Evolutionary conservation across 2,113 vertebrate genomes (phyloP).

Genomic region (Engraulis encrasicolus): DNA sequence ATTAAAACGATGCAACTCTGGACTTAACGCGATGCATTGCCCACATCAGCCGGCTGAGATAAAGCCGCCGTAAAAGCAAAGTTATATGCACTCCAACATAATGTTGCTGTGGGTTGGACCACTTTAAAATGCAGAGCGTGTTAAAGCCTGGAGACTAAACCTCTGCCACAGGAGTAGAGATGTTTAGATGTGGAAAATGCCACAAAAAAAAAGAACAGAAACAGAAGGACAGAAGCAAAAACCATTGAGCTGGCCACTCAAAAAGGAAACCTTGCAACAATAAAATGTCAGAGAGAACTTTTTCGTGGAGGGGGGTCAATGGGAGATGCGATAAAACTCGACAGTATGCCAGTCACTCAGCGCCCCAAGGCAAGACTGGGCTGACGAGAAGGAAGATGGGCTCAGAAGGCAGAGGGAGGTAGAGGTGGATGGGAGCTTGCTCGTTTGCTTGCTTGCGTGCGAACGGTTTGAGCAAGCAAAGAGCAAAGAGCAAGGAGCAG

Average conservation of each 20-base stretch:
- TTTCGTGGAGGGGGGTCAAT: constrained; percentile 12
- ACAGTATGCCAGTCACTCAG: constrained; percentile 48
- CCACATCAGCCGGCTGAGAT: not conserved
- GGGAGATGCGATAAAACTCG: constrained; percentile 46
- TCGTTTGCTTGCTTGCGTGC: not conserved
- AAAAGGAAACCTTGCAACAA: not conserved
- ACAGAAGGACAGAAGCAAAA: not conserved
- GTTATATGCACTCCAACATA: constrained; percentile 15
- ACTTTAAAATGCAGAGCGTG: not conserved
- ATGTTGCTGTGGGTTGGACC: constrained; percentile 14
- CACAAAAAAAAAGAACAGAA: not conserved
- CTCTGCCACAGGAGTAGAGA: not conserved
- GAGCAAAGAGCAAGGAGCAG: not conserved
- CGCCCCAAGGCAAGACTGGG: constrained; percentile 49
- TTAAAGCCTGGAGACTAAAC: not conserved
- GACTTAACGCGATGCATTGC: too few species aligned
- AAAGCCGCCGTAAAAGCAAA: not conserved
- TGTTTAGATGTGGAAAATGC: constrained; percentile 1
- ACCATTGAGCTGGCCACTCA: not conserved
- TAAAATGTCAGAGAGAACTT: not conserved
- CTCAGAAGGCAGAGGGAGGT: too few species aligned
- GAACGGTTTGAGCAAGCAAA: not conserved
- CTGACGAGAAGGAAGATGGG: constrained; percentile 2
- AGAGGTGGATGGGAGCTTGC: too few species aligned
- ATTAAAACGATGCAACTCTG: too few species aligned